Base-by-base conservation (phyloP, 1,140 invertebrate genomes). In the Eriocheir sinensis region DNA sequence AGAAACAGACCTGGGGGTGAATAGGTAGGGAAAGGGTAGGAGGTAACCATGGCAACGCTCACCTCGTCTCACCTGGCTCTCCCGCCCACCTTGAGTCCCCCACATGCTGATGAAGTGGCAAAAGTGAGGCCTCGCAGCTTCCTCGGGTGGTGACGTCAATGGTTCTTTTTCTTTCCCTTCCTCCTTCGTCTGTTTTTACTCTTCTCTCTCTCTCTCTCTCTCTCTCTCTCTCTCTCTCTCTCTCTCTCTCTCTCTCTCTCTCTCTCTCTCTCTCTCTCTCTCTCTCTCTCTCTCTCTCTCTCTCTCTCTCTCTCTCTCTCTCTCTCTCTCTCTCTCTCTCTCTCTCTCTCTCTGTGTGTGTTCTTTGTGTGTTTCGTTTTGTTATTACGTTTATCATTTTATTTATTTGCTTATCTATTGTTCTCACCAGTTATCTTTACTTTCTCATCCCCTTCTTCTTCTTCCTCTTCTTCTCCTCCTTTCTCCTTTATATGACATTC, bases 121-220 rank as follows among this genome's bases (percentile, higher is more conserved):
- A n/a, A n/a, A n/a, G n/a, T n/a, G n/a, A n/a, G n/a, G n/a, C n/a
- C n/a, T n/a, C n/a, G n/a, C n/a, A n/a, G n/a, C n/a, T n/a, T n/a
- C n/a, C n/a, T n/a, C n/a, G n/a, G n/a, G n/a, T n/a, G n/a, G n/a
- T n/a, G n/a, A n/a, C n/a, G n/a, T n/a, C n/a, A n/a, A 72, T 72
- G n/a, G 12, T n/a, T n/a, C 60, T n/a, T 72, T 72, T 72, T 72
- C 60, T n/a, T n/a, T 72, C 60, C n/a, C 60, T 72, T 72, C 60
- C 12, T 72, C n/a, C 60, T 72, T n/a, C n/a, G 12, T 72, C 60
- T 72, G 12, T 72, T n/a, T 72, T n/a, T 72, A 15, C n/a, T n/a
- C n/a, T n/a, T 72, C 60, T 72, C 60, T 72, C 60, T 72, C 60
- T 72, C 60, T 72, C 60, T 72, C 60, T 72, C 60, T 72, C 60